phyloP scores from a whole-genome alignment of 53 echinoderm and acorn worm genomes.

The Temnopleurus reevesii region DNA sequence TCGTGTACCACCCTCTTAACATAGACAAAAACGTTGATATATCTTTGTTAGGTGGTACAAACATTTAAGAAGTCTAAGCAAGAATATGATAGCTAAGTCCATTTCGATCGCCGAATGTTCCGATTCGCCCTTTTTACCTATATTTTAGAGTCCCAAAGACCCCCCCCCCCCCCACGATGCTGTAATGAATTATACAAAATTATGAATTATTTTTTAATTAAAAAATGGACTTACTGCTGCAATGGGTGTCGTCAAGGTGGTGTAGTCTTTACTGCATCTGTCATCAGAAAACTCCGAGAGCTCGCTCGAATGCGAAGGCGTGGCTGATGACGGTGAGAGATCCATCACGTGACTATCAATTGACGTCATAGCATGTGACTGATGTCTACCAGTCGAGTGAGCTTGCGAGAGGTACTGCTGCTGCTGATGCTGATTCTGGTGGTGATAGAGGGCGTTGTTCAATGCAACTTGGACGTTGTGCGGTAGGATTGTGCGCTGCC shows the following conservation, averaged over 20 bases:
- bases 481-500: background rate
- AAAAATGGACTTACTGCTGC: background rate
- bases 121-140: too few species aligned
- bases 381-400: background rate
- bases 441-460: background rate
- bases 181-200: too few species aligned
- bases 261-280: background rate
- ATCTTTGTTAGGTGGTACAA: too few species aligned
- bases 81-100: too few species aligned
- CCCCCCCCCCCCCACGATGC: too few species aligned
- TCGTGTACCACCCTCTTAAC: too few species aligned
- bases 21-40: too few species aligned
- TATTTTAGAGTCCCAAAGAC: too few species aligned
- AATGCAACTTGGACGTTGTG: background rate
- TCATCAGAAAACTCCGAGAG: slow-evolving; percentile 41
- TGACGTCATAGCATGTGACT: background rate
- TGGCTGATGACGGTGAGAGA: slow-evolving; percentile 25
- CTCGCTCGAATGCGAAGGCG: background rate
- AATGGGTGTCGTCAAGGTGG: background rate
- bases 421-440: background rate
- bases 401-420: background rate
- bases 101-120: too few species aligned
- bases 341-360: slow-evolving; percentile 34
- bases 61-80: too few species aligned
- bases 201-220: too few species aligned